phyloP scores from a whole-genome alignment of 2,113 vertebrate genomes.

The Azemiops feae region DNA sequence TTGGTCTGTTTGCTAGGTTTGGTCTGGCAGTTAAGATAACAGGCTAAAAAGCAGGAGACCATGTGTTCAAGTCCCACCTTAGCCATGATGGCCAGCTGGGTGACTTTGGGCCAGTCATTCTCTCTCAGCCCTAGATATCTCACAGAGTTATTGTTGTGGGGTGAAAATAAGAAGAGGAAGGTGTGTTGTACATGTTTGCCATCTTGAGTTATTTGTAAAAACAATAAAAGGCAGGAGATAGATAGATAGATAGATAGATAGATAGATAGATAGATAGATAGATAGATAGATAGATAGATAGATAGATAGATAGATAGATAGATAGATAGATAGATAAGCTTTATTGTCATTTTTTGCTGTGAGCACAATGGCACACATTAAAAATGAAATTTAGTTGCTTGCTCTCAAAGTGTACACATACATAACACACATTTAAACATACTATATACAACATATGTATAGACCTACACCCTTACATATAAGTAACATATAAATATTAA shows the following conservation, averaged over 20 bases:
- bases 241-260: background rate
- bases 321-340: too few relatives aligned
- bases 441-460: too few relatives aligned
- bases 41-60: background rate
- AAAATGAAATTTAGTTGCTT: too few relatives aligned
- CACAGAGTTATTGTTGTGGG: background rate
- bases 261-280: too few relatives aligned
- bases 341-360: too few relatives aligned
- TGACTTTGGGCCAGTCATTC: background rate
- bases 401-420: too few relatives aligned
- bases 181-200: background rate
- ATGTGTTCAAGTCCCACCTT: background rate
- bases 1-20: background rate
- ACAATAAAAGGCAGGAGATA: background rate
- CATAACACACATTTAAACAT: too few relatives aligned
- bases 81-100: background rate
- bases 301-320: too few relatives aligned
- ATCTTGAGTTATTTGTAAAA: background rate
- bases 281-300: too few relatives aligned
- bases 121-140: background rate
- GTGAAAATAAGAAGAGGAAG: background rate
- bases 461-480: too few relatives aligned
- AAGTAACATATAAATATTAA: too few relatives aligned
- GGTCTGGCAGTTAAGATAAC: background rate
- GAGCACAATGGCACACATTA: too few relatives aligned